Evolutionary conservation across 2,113 vertebrate species (phyloP), one percentile per base, ranked within the genome.

Genomic region (Dicentrarchus labrax): DNA sequence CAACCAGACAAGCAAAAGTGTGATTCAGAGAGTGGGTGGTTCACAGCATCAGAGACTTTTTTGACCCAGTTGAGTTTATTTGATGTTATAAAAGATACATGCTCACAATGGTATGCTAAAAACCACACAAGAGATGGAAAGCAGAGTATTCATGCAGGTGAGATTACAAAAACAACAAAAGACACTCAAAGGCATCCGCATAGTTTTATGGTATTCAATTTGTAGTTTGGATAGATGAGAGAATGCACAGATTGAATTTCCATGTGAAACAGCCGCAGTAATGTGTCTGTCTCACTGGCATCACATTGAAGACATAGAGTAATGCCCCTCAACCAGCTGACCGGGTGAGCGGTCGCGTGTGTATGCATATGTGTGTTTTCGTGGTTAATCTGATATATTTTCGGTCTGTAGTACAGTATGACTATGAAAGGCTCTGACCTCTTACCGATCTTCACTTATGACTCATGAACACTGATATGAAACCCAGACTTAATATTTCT

Each of bases 401-500:
- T 86, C 80, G 72, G 22, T 82, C 78, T 88, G 66, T 69, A 85
- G 41, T 84, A 77, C 59, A 79, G 19, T 76, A 83, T 65, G 83
- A 87, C 67, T 76, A 56, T 69, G 72, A 90, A 89, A 91, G 72
- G 66, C 73, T 70, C 71, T 91, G 85, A 87, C 93, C 85, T 86
- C 83, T 88, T 72, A 87, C 73, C 30, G 78, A 90, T 89, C 89
- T 93, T 64, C 71, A 5, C 87, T 75, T 91, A 93, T 95, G 95
- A 95, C 86, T 95, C 94, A 95, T 72, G 80, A 48, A 64, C 30
- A 15, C n/a, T 21, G 70, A 77, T 80, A 47, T 86, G 87, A 91
- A 92, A 92, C 92, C 71, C 24, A 89, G 78, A 68, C 71, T 82
- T 91, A 85, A 88, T 93, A 88, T 92, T 91, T 91, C 90, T 94